phyloP scores from a whole-genome alignment of 2,888 invertebrate genomes.

The Drosophila algonquin region DNA sequence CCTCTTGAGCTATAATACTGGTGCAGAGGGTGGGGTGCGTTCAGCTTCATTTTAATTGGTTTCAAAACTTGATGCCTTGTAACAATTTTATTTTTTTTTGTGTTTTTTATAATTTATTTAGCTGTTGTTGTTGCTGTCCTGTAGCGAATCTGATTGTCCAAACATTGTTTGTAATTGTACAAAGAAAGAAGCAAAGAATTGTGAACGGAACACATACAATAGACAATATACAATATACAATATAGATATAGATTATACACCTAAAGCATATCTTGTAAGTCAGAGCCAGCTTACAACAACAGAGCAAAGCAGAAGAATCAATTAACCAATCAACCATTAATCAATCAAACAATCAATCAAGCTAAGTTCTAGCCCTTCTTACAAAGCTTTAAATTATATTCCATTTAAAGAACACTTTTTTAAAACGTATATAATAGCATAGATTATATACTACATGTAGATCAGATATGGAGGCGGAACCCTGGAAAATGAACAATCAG shows the following conservation, averaged over 20 bases:
- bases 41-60: too few relatives aligned
- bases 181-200: constrained; percentile 9
- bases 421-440: constrained; percentile 15
- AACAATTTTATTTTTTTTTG: constrained; percentile 9
- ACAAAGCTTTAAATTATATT: constrained; percentile 62
- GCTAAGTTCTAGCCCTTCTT: constrained; percentile 56
- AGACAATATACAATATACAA: constrained; percentile 4
- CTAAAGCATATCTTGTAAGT: constrained; percentile 36
- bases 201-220: constrained; percentile 21
- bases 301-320: constrained; percentile 3
- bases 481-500: neutral
- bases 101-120: constrained; percentile 1
- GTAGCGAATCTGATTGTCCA: constrained; percentile 61
- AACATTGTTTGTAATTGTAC: constrained; percentile 45
- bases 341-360: constrained; percentile 19
- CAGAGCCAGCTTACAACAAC: constrained; percentile 17
- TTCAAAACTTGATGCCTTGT: constrained; percentile 28
- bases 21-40: too few relatives aligned
- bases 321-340: constrained; percentile 20
- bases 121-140: constrained; percentile 49
- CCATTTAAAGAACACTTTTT: constrained; percentile 54
- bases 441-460: neutral
- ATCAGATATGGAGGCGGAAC: neutral
- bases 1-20: too few relatives aligned
- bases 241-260: constrained; percentile 19